Conservation (phyloP, 2,113 vertebrate species). For the Etheostoma cragini region DNA sequence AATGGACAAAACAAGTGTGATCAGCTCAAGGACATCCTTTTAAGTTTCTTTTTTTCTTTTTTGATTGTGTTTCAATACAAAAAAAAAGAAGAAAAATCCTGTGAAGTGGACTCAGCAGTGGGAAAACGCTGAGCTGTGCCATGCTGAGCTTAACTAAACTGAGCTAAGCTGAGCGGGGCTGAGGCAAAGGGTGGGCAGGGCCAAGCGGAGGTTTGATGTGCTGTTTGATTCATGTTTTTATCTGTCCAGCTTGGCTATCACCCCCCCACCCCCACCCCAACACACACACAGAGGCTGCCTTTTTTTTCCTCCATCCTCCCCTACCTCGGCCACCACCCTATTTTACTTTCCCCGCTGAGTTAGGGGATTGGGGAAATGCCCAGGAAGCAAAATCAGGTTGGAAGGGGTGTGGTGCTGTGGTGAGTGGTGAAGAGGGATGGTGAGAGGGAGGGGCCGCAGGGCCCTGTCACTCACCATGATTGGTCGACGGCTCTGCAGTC, state of each 20-base stretch:
- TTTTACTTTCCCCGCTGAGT: conserved; percentile 66
- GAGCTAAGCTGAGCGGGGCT: conserved; percentile 44
- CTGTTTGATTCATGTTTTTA: conserved; percentile 73
- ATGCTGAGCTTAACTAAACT: conserved; percentile 68
- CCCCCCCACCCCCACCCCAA: background rate
- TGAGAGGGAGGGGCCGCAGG: conserved; percentile 3
- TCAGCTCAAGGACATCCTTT: conserved; percentile 79
- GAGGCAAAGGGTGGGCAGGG: conserved; percentile 57
- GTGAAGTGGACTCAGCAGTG: conserved; percentile 71
- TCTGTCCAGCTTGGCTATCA: conserved; percentile 35
- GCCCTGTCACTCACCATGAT: conserved; percentile 89
- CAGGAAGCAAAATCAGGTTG: conserved; percentile 74
- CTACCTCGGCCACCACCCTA: conserved; percentile 36
- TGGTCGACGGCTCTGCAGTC: conserved; percentile 84
- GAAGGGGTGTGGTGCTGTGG: conserved; percentile 28
- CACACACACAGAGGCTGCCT: conserved; percentile 23
- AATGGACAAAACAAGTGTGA: conserved; percentile 59
- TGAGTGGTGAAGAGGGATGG: background rate
- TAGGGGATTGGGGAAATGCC: conserved; percentile 71
- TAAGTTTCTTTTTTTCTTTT: conserved; percentile 52
- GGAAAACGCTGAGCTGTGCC: conserved; percentile 69
- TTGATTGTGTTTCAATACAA: conserved; percentile 47
- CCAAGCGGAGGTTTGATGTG: conserved; percentile 57
- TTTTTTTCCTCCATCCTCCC: background rate
- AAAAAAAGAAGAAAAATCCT: conserved; percentile 49